Conservation (phyloP, 1,140 invertebrate species). For the Pogonognathellus flavescens region DNA sequence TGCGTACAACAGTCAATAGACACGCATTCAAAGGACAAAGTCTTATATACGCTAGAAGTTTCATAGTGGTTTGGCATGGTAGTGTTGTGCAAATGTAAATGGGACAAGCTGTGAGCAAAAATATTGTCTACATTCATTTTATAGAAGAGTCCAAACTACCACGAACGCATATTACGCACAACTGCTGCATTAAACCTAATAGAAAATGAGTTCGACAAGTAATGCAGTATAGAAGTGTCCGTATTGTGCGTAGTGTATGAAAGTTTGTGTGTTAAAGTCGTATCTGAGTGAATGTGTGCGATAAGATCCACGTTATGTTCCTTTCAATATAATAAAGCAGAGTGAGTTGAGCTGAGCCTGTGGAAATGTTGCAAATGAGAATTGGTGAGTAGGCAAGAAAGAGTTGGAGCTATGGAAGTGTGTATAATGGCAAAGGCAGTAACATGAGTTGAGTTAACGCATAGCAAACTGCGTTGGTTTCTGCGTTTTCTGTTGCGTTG, state of each 20-base stretch:
- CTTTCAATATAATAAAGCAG: background rate
- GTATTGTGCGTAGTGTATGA: background rate
- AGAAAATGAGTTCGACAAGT: background rate
- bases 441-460: background rate
- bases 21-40: too few relatives aligned
- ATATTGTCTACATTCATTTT: too few relatives aligned
- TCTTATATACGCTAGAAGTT: too few relatives aligned
- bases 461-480: conserved; percentile 26
- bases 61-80: too few relatives aligned
- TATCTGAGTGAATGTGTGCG: background rate
- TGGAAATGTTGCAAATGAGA: background rate
- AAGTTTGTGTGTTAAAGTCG: background rate
- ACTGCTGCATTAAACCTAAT: too few relatives aligned
- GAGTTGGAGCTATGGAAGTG: background rate
- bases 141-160: too few relatives aligned
- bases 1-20: too few relatives aligned
- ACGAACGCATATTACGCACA: too few relatives aligned
- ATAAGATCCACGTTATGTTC: background rate
- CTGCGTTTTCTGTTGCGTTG: conserved; percentile 53
- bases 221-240: background rate
- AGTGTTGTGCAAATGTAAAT: too few relatives aligned
- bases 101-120: too few relatives aligned
- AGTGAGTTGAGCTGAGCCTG: background rate
- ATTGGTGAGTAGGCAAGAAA: background rate
- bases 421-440: background rate